Conservation (phyloP, 2,888 invertebrate species). For the Dicranocentrus wangi region DNA sequence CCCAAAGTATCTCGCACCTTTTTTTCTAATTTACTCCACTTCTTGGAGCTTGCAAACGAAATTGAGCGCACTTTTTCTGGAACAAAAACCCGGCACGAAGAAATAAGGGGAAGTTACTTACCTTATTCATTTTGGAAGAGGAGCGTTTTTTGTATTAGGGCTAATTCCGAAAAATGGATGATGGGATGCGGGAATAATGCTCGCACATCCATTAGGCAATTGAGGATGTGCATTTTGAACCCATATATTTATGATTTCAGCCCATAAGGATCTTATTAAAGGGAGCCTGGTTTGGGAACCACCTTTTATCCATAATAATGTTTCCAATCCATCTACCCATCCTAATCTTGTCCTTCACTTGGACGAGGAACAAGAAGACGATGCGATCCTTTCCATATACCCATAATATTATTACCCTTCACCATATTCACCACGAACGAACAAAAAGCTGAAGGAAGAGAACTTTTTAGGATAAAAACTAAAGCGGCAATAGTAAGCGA, state of each 20-base stretch:
- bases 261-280: constrained; percentile 6
- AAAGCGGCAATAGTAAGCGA: too few species aligned
- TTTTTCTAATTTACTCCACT: constrained; percentile 55
- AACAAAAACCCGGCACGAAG: constrained; percentile 12
- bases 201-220: neutral
- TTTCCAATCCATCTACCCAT: constrained; percentile 10
- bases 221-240: neutral
- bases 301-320: constrained; percentile 23
- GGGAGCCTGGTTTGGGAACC: neutral
- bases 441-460: too few species aligned
- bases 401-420: too few species aligned
- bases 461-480: too few species aligned
- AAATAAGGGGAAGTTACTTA: constrained; percentile 5
- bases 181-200: neutral
- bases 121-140: constrained; percentile 17
- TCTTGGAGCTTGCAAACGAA: too few species aligned
- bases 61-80: too few species aligned
- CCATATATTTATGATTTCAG: neutral
- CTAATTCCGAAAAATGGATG: constrained; percentile 38
- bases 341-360: neutral
- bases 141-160: neutral
- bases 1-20: constrained; percentile 55
- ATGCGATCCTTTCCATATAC: neutral
- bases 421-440: too few species aligned
- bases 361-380: neutral